Conservation (phyloP, 2,797 vertebrate species). For the Vipera latastei region DNA sequence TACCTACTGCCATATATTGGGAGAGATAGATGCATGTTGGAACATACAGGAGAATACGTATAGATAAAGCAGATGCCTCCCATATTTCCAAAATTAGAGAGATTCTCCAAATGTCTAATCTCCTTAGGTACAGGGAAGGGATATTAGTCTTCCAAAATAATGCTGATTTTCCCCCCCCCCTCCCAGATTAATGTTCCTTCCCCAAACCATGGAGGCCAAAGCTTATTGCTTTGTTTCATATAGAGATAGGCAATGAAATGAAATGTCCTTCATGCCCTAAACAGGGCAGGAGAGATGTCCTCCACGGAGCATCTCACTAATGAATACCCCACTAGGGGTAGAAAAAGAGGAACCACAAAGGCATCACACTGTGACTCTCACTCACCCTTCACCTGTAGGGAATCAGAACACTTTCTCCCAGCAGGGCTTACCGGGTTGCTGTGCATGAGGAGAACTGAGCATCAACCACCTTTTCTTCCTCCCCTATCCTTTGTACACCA, state of each 20-base stretch:
- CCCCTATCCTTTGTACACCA: background rate
- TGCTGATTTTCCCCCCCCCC: background rate
- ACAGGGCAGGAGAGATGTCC: background rate
- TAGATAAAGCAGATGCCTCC: background rate
- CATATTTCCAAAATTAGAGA: background rate
- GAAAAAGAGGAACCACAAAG: background rate
- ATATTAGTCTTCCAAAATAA: background rate
- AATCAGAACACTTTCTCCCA: conserved; percentile 2
- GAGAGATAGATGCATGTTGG: background rate
- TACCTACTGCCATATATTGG: background rate
- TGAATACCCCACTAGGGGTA: background rate
- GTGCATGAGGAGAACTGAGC: background rate
- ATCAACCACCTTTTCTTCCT: background rate
- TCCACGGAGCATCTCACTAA: background rate
- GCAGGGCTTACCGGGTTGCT: background rate
- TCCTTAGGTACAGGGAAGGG: background rate
- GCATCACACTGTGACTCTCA: background rate
- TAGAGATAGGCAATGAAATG: background rate
- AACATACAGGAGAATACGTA: background rate
- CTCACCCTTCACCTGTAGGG: conserved; percentile 2
- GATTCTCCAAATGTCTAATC: background rate
- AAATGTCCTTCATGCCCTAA: background rate
- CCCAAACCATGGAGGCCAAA: background rate
- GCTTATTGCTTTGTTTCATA: background rate
- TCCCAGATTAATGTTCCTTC: background rate